These are phyloP conservation scores for Spatula clypeata DNA, from an alignment of 2,797 vertebrate species.

Conservation along the genomic window DNA sequence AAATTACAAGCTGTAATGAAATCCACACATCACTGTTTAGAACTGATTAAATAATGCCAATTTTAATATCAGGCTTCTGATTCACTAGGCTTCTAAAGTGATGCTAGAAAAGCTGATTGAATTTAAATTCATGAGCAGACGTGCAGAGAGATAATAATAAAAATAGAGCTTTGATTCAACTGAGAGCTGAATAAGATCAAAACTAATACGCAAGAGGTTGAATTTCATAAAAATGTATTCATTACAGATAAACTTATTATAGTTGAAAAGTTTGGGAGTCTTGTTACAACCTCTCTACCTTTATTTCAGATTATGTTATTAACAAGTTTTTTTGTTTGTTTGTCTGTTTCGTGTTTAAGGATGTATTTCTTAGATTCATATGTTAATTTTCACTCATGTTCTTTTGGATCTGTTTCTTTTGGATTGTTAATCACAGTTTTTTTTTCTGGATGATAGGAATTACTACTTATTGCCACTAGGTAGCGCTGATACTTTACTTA, in stretches of 20 bases:
- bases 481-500: conserved; percentile 76
- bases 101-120: conserved; percentile 11
- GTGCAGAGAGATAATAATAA: background rate
- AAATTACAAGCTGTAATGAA: conserved; percentile 49
- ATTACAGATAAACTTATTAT: background rate
- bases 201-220: background rate
- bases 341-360: background rate
- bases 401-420: background rate
- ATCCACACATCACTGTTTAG: conserved; percentile 32
- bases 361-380: background rate
- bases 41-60: conserved; percentile 40
- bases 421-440: background rate
- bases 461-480: conserved; percentile 77
- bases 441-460: background rate
- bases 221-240: conserved; percentile 2
- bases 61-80: conserved; percentile 45
- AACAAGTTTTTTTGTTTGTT: background rate
- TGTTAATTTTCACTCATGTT: background rate
- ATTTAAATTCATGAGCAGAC: conserved; percentile 42
- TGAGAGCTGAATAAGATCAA: background rate
- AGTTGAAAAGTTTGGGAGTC: background rate
- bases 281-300: background rate
- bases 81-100: background rate
- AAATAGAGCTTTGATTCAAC: background rate
- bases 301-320: background rate